A percentile compares a stretch with the other conserved stretches of the same genome.
These are phyloP conservation scores for Scomber scombrus DNA, from an alignment of 2,113 vertebrate species.

Conservation along the genomic window DNA sequence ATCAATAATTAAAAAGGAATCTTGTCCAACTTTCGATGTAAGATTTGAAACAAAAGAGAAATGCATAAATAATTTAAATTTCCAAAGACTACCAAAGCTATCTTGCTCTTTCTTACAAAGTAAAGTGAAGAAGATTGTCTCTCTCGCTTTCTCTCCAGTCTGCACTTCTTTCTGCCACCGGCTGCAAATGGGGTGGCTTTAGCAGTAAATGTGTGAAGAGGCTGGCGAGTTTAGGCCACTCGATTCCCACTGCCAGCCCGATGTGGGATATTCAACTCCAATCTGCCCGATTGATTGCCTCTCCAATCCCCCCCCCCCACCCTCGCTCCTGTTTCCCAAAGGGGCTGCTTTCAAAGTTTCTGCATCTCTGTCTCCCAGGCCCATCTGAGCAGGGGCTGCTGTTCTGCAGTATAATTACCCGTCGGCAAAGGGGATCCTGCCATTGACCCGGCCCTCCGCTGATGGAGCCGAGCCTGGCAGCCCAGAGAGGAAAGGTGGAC, in stretches of 20 bases:
- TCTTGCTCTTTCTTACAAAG: conserved; percentile 17
- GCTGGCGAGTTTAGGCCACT: conserved; percentile 46
- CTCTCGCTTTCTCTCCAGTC: conserved; percentile 11
- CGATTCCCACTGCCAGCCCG: conserved; percentile 35
- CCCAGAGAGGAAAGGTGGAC: conserved; percentile 31
- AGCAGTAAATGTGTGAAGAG: conserved; percentile 44
- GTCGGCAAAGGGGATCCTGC: conserved; percentile 69
- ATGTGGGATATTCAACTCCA: conserved; percentile 68
- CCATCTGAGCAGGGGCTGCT: conserved; percentile 39
- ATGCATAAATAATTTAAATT: conserved; percentile 34
- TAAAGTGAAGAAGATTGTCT: conserved; percentile 22
- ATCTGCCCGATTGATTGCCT: conserved; percentile 80
- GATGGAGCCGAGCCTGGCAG: conserved; percentile 63
- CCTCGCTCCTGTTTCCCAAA: background rate
- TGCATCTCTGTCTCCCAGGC: conserved; percentile 71
- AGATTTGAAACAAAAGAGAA: conserved; percentile 2
- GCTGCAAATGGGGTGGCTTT: conserved; percentile 49
- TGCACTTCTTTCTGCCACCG: conserved; percentile 10
- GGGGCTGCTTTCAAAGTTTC: conserved; percentile 68
- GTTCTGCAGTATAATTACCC: conserved; percentile 78
- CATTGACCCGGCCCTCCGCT: conserved; percentile 65
- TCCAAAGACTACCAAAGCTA: conserved; percentile 5
- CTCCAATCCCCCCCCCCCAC: conserved; percentile 39
- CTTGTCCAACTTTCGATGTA: conserved; percentile 5
- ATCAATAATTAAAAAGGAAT: conserved; percentile 32